Base-by-base conservation (phyloP, 1,140 invertebrate species). In the Venturia canescens region DNA sequence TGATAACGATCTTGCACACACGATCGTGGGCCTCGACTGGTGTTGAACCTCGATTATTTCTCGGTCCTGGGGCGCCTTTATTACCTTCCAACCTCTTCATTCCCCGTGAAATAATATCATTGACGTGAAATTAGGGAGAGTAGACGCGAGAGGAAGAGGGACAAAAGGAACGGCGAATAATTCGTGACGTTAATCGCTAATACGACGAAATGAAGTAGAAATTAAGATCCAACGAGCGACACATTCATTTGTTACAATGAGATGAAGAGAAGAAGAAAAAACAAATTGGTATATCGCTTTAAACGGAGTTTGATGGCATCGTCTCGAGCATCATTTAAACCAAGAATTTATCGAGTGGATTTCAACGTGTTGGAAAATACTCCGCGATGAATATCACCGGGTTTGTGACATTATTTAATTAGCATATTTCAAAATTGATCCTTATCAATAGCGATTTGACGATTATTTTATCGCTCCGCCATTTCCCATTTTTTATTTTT, bases 1-100 rank as follows among this genome's bases (percentile, higher is more conserved):
- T 23, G 71, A 74, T 74, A 74, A 74, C 71, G 71, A 74, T 74
- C 71, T 74, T 50, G 71, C 38, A 44, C 48, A 31, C 53, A 74
- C 71, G 71, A 57, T 74, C 71, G 34, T 15, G 16, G 21, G 44
- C 13, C 11, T 57, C 23, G 21, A 48, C 29, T 67, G 23, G 29
- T 34, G 34, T 50, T 74, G 48, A 57, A 74, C 53, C 71, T 74
- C 48, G 53, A 74, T 74, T 53, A 44, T 34, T 72, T 57, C 53
- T 57, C 21, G 18, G 53, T 57, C 53, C 53, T n/a, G 53, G 18
- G 3, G 53, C 38, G 38, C 38, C 38, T 44, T 57, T 23, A 23
- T 23, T 57, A 57, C 53, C 21, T 21, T 57, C 53, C 53, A 57
- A 23, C 53, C 53, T 57, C 53, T 57, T 57, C 53, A 44, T 23